These are phyloP conservation scores for Chlorodrepanis virens DNA, from an alignment of 2,113 vertebrate species.

Conservation along the genomic window DNA sequence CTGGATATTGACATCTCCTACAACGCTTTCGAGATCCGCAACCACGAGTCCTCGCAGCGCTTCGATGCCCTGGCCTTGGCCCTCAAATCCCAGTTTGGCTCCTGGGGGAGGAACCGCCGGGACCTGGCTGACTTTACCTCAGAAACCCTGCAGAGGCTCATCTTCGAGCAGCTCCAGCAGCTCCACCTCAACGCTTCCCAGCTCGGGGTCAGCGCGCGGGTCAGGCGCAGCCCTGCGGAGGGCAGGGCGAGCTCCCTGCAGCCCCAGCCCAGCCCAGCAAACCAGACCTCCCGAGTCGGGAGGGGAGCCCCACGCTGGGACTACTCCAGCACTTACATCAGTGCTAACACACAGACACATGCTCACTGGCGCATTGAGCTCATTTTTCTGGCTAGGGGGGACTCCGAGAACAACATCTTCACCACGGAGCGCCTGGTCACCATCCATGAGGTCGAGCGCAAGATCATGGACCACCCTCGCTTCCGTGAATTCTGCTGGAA, in stretches of 20 bases:
- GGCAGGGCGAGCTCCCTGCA: background rate
- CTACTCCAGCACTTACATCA: constrained; percentile 68
- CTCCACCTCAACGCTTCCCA: constrained; percentile 55
- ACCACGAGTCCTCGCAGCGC: constrained; percentile 92
- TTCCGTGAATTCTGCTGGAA: constrained; percentile 98
- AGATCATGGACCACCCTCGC: constrained; percentile 92
- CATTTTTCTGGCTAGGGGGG: constrained; percentile 90
- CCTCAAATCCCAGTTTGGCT: constrained; percentile 91
- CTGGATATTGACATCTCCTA: constrained; percentile 98
- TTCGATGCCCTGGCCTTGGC: constrained; percentile 91
- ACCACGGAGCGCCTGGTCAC: constrained; percentile 90
- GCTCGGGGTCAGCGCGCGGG: rapidly evolving
- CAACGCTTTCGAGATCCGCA: constrained; percentile 95
- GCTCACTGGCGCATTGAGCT: constrained; percentile 96
- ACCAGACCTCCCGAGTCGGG: constrained; percentile 6
- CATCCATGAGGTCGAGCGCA: constrained; percentile 88
- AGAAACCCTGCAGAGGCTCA: constrained; percentile 80
- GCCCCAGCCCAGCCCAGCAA: background rate
- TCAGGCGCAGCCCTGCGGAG: background rate
- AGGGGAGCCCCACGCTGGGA: constrained; percentile 67
- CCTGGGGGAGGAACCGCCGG: constrained; percentile 89
- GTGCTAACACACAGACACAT: constrained; percentile 88
- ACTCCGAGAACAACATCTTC: constrained; percentile 90
- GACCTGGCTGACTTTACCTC: constrained; percentile 84
- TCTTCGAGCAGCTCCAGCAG: constrained; percentile 81